These are phyloP conservation scores for Apostichopus parvimensis DNA, from an alignment of 35 echinoderm and acorn worm species.

Conservation along the genomic window DNA sequence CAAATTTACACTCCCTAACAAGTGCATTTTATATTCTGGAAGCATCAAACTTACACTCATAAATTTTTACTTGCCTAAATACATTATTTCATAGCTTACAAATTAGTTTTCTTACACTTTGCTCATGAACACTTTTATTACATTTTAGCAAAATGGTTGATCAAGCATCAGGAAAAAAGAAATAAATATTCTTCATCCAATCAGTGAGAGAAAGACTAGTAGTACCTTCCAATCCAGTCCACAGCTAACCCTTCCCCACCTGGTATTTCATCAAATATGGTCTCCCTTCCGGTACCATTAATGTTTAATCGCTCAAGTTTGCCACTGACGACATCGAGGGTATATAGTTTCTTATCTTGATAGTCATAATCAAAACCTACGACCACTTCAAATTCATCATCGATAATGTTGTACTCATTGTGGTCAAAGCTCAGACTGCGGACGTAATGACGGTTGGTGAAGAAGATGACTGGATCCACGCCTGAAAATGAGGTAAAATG, in stretches of 20 bases:
- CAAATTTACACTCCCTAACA: no score
- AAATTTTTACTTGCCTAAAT: no score
- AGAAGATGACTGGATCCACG: conserved; percentile 46
- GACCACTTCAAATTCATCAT: conserved; percentile 23
- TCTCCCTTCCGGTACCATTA: conserved; percentile 31
- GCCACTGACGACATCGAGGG: conserved; percentile 22
- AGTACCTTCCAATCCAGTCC: conserved; percentile 70
- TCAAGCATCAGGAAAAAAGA: no score
- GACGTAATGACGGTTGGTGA: conserved; percentile 65
- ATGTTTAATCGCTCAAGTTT: conserved; percentile 42
- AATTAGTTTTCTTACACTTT: no score
- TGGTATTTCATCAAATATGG: conserved; percentile 13
- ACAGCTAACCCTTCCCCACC: conserved; percentile 48
- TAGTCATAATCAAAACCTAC: conserved; percentile 64
- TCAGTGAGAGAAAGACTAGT: background rate
- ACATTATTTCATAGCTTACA: no score
- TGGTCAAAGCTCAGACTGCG: conserved; percentile 45
- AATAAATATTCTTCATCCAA: background rate
- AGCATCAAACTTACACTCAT: no score
- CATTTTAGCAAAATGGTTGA: no score
- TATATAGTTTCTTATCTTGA: conserved; percentile 47
- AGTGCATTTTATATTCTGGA: no score
- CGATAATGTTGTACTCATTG: conserved; percentile 10
- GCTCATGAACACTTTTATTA: no score
- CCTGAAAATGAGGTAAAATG: background rate